A percentile compares a stretch with the other conserved stretches of the same genome.
These are phyloP conservation scores for Semnopithecus entellus DNA, from an alignment of 2,113 vertebrate genomes.

Conservation along the genomic window DNA sequence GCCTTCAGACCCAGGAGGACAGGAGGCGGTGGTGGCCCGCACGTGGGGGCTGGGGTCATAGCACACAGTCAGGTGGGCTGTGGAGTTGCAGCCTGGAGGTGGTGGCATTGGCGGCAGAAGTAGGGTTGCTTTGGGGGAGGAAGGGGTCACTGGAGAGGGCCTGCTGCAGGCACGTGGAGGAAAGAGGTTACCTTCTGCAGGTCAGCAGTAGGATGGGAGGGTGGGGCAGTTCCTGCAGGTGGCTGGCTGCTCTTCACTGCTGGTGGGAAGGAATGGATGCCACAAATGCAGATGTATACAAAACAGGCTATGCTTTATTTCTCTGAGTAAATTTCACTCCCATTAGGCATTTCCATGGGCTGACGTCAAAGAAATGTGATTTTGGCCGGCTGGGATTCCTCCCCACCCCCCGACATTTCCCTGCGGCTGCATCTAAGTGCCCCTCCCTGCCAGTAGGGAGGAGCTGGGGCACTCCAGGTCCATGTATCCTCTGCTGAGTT, in stretches of 20 bases:
- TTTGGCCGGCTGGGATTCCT: not conserved
- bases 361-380: not conserved
- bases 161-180: not conserved
- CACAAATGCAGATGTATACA: rapidly evolving
- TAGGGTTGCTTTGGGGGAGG: not conserved
- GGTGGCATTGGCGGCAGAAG: not conserved
- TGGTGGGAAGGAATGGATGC: rapidly evolving
- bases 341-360: not conserved
- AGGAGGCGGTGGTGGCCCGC: not conserved
- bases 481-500: not conserved
- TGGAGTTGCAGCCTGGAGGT: not conserved
- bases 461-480: not conserved
- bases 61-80: not conserved
- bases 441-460: not conserved
- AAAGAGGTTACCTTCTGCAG: not conserved
- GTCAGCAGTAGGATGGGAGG: not conserved
- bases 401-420: not conserved
- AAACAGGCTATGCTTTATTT: not conserved
- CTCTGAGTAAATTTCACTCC: not conserved
- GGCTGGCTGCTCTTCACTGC: not conserved
- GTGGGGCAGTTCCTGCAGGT: rapidly evolving
- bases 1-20: not conserved
- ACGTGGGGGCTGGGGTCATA: rapidly evolving
- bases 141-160: not conserved
- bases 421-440: rapidly evolving